Evolutionary conservation across 2,888 invertebrate species (phyloP), one percentile per base, ranked within the genome.

Genomic region (Entomobrya proxima): DNA sequence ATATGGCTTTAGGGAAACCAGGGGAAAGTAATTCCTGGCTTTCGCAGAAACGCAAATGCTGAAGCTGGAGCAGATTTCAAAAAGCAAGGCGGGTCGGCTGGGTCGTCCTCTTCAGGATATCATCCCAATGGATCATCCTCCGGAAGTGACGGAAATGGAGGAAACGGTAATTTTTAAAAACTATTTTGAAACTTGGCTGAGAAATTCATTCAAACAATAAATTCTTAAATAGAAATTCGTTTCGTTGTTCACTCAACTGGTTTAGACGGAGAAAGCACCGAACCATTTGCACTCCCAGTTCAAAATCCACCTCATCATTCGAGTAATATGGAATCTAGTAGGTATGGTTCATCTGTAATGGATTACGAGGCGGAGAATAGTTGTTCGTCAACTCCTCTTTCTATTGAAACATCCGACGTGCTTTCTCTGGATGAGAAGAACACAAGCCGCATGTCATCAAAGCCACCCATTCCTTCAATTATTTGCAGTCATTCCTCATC

Each of bases 331-430:
- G 83, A 83, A 24, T 40, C 15, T n/a, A 32, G 76, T 11, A 61
- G 87, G 11, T 47, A 77, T 18, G 64, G 40, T 6, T 52, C 69
- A 0, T 69, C 74, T 3, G 55, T 75, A 4, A 64, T 88, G 37
- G 90, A 90, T 21, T 89, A 87, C 37, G 90, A 90, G 44, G 89
- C 87, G 2, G 90, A 90, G 61, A 87, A 90, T 69, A 90, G 90
- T 61, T 89, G 89, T 47, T 89, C 89, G 0, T 90, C 90, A 0
- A 89, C 89, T 27, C 90, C 88, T 18, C 75, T 90, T 15, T 89
- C 89, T 11, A 78, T 90, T 52, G 90, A 90, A 75, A 89, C 88
- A 30, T 89, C 89, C 3, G 90, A 90, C 74, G 86, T 86, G 27
- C 76, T 86, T 13, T 88, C 89, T 15, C 64, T 37, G 0, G 89